A percentile compares a stretch with the other conserved stretches of the same genome.
phyloP scores from a whole-genome alignment of 2,113 vertebrate species.

The Brachirus orientalis region DNA sequence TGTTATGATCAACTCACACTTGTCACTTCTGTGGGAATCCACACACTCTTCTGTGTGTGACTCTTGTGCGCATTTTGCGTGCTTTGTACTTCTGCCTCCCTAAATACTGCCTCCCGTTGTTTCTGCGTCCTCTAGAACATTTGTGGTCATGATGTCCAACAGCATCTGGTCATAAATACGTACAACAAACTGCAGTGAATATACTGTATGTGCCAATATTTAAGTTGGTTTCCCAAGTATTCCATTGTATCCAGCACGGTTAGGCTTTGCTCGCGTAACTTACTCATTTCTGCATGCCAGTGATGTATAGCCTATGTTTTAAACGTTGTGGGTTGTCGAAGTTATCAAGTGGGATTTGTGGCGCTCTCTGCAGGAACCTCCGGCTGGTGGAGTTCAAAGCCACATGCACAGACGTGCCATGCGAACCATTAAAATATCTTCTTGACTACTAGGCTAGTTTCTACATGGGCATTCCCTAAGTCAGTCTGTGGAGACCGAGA shows the following conservation, averaged over 20 bases:
- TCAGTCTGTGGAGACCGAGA: constrained; percentile 85
- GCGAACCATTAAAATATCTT: constrained; percentile 97
- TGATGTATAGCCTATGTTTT: constrained; percentile 81
- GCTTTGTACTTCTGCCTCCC: constrained; percentile 7
- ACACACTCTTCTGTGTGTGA: neutral
- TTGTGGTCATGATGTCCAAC: constrained; percentile 48
- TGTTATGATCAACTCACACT: no score
- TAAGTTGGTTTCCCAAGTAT: constrained; percentile 41
- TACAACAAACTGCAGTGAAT: constrained; percentile 18
- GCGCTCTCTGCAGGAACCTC: constrained; percentile 96
- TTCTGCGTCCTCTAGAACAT: constrained; percentile 44
- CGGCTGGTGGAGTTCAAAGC: constrained; percentile 97
- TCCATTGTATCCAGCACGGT: constrained; percentile 46
- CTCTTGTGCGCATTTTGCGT: constrained; percentile 2
- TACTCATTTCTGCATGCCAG: constrained; percentile 41
- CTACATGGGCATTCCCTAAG: constrained; percentile 87
- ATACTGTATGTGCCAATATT: constrained; percentile 31
- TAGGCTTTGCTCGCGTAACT: constrained; percentile 39
- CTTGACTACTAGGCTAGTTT: constrained; percentile 88
- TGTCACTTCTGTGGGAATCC: constrained; percentile 9
- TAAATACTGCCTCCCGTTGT: neutral
- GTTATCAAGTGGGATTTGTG: constrained; percentile 99
- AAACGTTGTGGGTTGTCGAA: constrained; percentile 95
- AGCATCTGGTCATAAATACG: constrained; percentile 20
- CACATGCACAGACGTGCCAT: constrained; percentile 95